phyloP scores from a whole-genome alignment of 2,113 vertebrate genomes.

The Hydrolagus affinis region DNA sequence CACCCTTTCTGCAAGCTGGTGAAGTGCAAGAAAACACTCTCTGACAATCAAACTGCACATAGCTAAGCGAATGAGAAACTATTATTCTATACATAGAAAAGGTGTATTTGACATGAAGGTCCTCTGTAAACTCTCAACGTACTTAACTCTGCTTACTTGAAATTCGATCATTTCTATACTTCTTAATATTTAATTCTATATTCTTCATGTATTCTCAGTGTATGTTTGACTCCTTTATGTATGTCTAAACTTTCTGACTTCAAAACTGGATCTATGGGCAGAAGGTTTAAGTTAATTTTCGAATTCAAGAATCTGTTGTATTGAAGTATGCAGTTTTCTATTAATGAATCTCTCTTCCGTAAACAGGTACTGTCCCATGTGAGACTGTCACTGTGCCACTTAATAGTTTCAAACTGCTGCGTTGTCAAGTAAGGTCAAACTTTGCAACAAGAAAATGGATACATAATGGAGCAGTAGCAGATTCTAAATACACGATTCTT shows the following conservation, averaged over 20 bases:
- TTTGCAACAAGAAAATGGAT: conserved; percentile 73
- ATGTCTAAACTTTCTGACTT: neutral
- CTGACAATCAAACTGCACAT: neutral
- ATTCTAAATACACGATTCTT: conserved; percentile 64
- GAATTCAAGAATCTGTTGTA: neutral
- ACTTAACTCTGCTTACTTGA: too few relatives aligned
- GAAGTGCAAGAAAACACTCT: too few relatives aligned
- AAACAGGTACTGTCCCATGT: conserved; percentile 53
- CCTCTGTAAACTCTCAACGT: too few relatives aligned
- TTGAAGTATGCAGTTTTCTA: neutral
- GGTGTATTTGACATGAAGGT: neutral
- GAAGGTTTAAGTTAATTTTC: neutral
- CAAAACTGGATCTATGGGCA: neutral
- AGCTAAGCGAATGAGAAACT: neutral
- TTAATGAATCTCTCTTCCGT: conserved; percentile 33
- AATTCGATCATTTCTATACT: too few relatives aligned
- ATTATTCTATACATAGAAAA: neutral
- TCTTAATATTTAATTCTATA: neutral
- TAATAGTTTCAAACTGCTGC: conserved; percentile 69
- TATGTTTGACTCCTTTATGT: neutral
- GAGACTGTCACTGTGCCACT: conserved; percentile 61
- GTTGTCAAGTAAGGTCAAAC: conserved; percentile 78
- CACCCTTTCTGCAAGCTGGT: too few relatives aligned
- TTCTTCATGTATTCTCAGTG: neutral
- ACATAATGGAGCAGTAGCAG: conserved; percentile 52